Conservation (phyloP, 2,888 invertebrate genomes). For the Melanostoma mellinum region DNA sequence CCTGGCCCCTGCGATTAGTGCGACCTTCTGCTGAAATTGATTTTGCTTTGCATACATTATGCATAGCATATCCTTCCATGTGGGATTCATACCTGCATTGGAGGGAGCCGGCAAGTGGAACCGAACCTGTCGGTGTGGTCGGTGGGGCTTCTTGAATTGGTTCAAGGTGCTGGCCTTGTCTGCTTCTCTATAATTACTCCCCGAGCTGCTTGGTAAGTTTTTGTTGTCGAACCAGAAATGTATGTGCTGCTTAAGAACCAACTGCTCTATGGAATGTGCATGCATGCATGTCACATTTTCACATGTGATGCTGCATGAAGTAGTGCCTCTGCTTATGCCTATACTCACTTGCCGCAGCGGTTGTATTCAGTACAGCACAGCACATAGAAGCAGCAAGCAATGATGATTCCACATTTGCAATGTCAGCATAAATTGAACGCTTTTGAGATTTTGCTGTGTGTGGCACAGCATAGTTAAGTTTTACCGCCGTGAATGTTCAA, state of each 20-base stretch:
- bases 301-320: constrained; percentile 30
- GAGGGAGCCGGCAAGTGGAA: constrained; percentile 14
- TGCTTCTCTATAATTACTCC: constrained; percentile 58
- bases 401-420: constrained; percentile 54
- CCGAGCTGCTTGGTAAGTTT: constrained; percentile 28
- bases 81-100: constrained; percentile 25
- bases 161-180: constrained; percentile 70
- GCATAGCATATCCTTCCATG: constrained; percentile 12
- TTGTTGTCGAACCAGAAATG: constrained; percentile 42
- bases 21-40: constrained; percentile 64
- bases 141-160: constrained; percentile 56
- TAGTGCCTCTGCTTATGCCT: constrained; percentile 2
- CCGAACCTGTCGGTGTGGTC: not conserved
- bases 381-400: not conserved
- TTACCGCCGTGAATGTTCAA: not conserved
- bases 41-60: constrained; percentile 62
- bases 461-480: constrained; percentile 5
- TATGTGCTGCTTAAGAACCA: constrained; percentile 7
- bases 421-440: constrained; percentile 52
- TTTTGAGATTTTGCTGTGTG: constrained; percentile 41
- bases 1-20: constrained; percentile 54
- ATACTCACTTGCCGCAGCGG: constrained; percentile 49
- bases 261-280: constrained; percentile 11
- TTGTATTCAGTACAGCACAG: not conserved
- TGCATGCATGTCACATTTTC: constrained; percentile 44